Evolutionary conservation across 2,797 vertebrate species (phyloP), one percentile per base, ranked within the genome.

Genomic region (Gadopsis marmoratus): DNA sequence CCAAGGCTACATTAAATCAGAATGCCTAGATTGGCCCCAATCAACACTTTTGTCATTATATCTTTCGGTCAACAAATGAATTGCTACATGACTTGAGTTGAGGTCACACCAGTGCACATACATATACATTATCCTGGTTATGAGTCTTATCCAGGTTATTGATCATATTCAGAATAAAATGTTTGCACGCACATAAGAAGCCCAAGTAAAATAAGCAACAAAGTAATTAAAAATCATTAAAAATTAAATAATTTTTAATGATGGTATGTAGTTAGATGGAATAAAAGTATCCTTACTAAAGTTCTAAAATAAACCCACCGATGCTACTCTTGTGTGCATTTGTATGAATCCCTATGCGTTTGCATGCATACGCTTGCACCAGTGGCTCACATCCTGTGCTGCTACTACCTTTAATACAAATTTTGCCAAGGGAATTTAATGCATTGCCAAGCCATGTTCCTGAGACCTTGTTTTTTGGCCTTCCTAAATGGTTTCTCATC

Each of bases 391-490:
- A 16, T 58, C 66, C 29, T 51, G 65, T 41, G 71, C 67, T 76
- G 54, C 81, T 55, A 14, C 55, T 50, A 13, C 60, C 41, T 68
- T 56, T 26, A 26, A 26, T 26, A 26, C 26, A 26, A 26, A 26
- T 26, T 26, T 26, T 77, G 58, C 74, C 64, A 58, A 76, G 51
- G 29, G 35, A 54, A 60, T 84, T 82, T 90, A 89, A 92, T 90
- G 88, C 71, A 82, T 94, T 91, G 89, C 91, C 61, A 43, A 90
- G 84, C 89, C 92, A 87, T 93, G 91, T 84, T 89, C 82, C 73
- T 14, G 41, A 76, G 51, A 70, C 74, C 82, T 79, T 84, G 80
- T 78, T 74, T 39, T 10, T 26, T 26, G 26, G 69, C 68, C 60
- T 61, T 91, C 86, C 81, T 59, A 74, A 92, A 84, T 66, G 55